Percentiles rank a stretch among this genome's conserved stretches.
These are phyloP conservation scores for Brachionus angularis DNA, from an alignment of 1,140 invertebrate species.

Conservation along the genomic window DNA sequence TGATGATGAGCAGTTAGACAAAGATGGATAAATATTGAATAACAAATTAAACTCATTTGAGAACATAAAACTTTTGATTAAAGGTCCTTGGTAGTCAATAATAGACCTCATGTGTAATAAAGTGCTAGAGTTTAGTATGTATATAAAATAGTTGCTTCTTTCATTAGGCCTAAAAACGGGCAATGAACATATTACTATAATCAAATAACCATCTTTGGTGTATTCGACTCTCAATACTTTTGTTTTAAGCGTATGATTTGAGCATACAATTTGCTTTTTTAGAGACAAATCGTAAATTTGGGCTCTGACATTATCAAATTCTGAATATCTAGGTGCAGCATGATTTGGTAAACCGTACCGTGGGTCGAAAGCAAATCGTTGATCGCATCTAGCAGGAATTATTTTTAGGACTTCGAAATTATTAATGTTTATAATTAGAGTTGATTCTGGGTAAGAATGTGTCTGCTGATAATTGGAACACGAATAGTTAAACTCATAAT, in stretches of 20 bases:
- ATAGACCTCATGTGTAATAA: neutral
- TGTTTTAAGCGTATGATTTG: conserved; percentile 9
- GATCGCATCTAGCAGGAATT: neutral
- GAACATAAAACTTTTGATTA: neutral
- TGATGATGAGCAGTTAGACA: neutral
- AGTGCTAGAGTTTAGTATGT: neutral
- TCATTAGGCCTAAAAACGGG: neutral
- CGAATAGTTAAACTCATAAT: conserved; percentile 10
- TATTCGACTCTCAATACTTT: conserved; percentile 10
- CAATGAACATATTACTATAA: neutral
- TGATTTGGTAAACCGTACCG: neutral
- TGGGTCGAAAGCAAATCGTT: conserved; percentile 11
- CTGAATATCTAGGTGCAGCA: neutral
- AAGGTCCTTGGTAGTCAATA: neutral
- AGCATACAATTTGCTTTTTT: neutral
- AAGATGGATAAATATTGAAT: conserved; percentile 3
- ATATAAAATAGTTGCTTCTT: neutral
- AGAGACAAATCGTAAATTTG: neutral
- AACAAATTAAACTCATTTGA: neutral
- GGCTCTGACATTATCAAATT: conserved; percentile 5
- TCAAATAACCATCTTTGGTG: neutral
- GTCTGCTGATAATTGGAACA: neutral
- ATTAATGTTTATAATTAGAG: neutral
- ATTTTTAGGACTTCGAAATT: neutral
- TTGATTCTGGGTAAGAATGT: neutral